A percentile compares a stretch with the other conserved stretches of the same genome.
phyloP scores from a whole-genome alignment of 64 coral and sea anemone species.

The Stichodactyla mertensii region DNA sequence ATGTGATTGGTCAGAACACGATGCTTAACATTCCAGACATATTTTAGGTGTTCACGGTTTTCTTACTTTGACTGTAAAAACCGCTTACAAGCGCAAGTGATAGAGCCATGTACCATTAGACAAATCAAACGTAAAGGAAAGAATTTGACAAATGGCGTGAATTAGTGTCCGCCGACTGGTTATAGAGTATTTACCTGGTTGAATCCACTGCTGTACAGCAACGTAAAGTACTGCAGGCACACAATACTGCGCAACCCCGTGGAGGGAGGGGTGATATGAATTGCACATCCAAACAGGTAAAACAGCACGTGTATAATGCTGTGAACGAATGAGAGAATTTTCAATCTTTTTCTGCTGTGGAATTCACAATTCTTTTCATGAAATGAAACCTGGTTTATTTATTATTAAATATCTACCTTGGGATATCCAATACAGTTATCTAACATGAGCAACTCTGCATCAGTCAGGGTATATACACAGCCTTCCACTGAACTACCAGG shows the following conservation, averaged over 20 bases:
- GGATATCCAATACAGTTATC: constrained; percentile 91
- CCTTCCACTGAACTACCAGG: constrained; percentile 74
- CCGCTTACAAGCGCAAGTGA: not conserved
- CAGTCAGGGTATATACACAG: constrained; percentile 66
- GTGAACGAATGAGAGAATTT: not conserved
- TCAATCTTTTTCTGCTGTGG: too few species aligned
- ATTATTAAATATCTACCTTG: constrained; percentile 33
- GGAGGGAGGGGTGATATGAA: constrained; percentile 47
- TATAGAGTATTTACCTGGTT: constrained; percentile 27
- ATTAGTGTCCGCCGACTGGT: not conserved
- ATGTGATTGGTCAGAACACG: too few species aligned
- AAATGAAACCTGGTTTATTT: not conserved
- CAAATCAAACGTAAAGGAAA: too few species aligned
- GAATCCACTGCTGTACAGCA: constrained; percentile 73
- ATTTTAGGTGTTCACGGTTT: too few species aligned
- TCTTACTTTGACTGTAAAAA: too few species aligned
- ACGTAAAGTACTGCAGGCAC: constrained; percentile 73
- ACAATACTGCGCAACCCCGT: constrained; percentile 85
- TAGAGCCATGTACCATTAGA: too few species aligned
- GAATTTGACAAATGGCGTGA: too few species aligned
- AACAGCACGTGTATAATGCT: constrained; percentile 70
- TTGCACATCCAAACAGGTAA: constrained; percentile 84
- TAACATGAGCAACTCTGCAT: constrained; percentile 57
- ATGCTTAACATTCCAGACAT: too few species aligned
- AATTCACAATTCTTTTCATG: not conserved